phyloP scores from a whole-genome alignment of 2,888 invertebrate species.

The Automeris io region DNA sequence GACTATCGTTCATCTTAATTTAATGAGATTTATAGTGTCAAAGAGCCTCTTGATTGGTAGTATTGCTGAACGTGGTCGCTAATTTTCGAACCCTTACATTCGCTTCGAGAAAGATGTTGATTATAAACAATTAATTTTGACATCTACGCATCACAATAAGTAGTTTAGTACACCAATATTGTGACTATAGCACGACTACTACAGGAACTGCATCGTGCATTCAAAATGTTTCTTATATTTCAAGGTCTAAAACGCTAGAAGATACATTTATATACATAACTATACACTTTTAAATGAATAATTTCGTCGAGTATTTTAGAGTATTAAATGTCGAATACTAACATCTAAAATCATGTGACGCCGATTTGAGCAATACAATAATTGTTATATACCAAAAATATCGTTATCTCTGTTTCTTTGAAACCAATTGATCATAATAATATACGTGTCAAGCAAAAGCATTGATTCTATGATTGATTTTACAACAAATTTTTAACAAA shows the following conservation, averaged over 20 bases:
- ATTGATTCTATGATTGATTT: slow-evolving; percentile 9
- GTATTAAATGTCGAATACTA: slow-evolving; percentile 5
- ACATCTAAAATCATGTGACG: slow-evolving; percentile 35
- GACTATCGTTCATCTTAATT: slow-evolving; percentile 42
- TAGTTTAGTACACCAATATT: slow-evolving; percentile 34
- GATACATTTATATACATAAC: slow-evolving; percentile 46
- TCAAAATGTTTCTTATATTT: slow-evolving; percentile 62
- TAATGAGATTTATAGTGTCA: slow-evolving; percentile 42
- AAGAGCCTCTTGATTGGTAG: slow-evolving; percentile 45
- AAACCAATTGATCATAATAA: slow-evolving; percentile 67
- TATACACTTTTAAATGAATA: slow-evolving; percentile 43
- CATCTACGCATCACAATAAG: slow-evolving; percentile 4
- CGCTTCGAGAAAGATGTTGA: slow-evolving; percentile 53
- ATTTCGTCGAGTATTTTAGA: slow-evolving; percentile 14
- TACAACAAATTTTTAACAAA: slow-evolving; percentile 8
- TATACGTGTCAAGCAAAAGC: slow-evolving; percentile 33
- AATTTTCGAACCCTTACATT: slow-evolving; percentile 33
- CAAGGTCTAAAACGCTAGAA: slow-evolving; percentile 47
- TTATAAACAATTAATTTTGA: slow-evolving; percentile 7
- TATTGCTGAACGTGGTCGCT: slow-evolving; percentile 46
- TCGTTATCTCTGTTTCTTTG: slow-evolving; percentile 46
- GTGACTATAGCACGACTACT: slow-evolving; percentile 70
- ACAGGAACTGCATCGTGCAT: slow-evolving; percentile 76
- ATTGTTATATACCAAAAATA: slow-evolving; percentile 72
- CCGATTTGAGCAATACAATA: slow-evolving; percentile 67